These are phyloP conservation scores for Delphinapterus leucas DNA, from an alignment of 2,113 vertebrate genomes.

Conservation along the genomic window DNA sequence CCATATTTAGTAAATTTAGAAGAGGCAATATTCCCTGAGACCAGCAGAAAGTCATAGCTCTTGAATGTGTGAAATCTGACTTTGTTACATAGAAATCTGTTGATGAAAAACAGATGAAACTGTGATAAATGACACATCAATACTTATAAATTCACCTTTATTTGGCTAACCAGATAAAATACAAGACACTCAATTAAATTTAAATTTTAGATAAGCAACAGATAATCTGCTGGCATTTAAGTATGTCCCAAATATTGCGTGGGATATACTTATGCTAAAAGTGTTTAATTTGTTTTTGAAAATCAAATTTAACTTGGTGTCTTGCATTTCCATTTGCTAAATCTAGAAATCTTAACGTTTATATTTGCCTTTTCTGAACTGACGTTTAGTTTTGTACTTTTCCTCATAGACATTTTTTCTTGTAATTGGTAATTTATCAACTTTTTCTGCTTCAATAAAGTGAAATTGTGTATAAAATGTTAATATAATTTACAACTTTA, in stretches of 20 bases:
- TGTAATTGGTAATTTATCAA: background rate
- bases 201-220: background rate
- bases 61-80: background rate
- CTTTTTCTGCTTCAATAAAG: background rate
- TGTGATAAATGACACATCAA: background rate
- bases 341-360: background rate
- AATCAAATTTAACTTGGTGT: background rate
- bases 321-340: background rate
- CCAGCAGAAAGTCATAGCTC: background rate
- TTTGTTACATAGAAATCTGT: background rate
- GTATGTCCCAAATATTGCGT: background rate
- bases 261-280: background rate
- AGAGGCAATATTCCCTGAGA: background rate
- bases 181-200: background rate
- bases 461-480: background rate
- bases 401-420: background rate
- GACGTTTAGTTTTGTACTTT: constrained; percentile 2
- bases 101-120: background rate
- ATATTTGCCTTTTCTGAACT: background rate
- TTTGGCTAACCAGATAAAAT: background rate
- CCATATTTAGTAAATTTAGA: background rate
- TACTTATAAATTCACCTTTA: background rate
- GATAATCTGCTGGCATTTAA: background rate
- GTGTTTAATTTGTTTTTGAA: background rate
- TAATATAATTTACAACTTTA: background rate